Base-by-base conservation (phyloP, 2,797 vertebrate genomes). In the Thalassophryne amazonica region DNA sequence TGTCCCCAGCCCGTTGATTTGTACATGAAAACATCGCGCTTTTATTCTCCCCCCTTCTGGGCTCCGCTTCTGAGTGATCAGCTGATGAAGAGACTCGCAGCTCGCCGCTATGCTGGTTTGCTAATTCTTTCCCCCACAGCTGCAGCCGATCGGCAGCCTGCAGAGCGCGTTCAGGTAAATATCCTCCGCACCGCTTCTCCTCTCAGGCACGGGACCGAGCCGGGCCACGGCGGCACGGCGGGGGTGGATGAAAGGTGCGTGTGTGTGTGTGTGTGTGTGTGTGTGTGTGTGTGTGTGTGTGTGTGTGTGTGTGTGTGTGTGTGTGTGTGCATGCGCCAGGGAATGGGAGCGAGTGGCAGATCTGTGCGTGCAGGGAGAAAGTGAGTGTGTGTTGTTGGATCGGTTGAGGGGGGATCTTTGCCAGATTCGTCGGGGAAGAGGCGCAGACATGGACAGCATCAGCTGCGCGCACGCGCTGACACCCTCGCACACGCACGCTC, bases 61-160 rank as follows among this genome's bases (percentile, higher is more conserved):
- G 94, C 92, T 95, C 93, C 91, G 93, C 94, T 89, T 94, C 91
- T 93, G 93, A 94, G 93, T 95, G 96, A 98, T 98, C 96, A 97
- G 95, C 96, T 98, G 96, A 98, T 98, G 96, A 98, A 98, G 95
- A 98, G 94, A 95, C 94, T 98, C 91, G 95, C 94, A 92, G 94
- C 96, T 93, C 94, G 94, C 93, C 95, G 95, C 95, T 97, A 97
- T 97, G 94, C 96, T 93, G 95, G 95, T 79, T 93, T 97, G 95
- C 95, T 98, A 96, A 98, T 98, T 98, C 97, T 98, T 93, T 98
- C 95, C 93, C 94, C 96, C 93, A 92, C 96, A 94, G 93, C 95
- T 76, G 83, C 83, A 80, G 82, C 77, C 78, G 93, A 92, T 93
- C 94, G 92, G 90, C 93, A 92, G 93, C 94, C 94, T 93, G 92